Evolutionary conservation across 2,113 vertebrate species (phyloP), one percentile per base, ranked within the genome.

Genomic region (Bubo bubo): DNA sequence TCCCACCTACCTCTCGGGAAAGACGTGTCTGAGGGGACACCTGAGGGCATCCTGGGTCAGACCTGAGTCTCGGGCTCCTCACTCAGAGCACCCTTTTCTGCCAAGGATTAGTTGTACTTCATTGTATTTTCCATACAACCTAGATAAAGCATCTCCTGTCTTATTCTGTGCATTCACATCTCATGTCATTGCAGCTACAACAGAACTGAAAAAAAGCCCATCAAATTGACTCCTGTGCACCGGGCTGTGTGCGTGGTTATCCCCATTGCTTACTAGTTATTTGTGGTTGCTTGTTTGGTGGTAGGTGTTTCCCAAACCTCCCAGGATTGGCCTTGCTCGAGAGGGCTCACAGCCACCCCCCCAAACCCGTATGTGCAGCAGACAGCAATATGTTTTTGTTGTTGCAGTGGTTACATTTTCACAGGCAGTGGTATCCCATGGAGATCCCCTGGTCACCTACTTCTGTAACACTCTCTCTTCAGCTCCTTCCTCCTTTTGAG

Each of bases 131-230:
- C 74, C 2, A 0, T 56, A 39, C 62, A 91, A 72, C 37, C 47
- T 85, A 50, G 74, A 55, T 81, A 60, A 82, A 92, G 56, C 58
- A 41, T 93, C 74, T 97, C 95, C 71, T 93, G 16, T 77, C 79
- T 66, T 88, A 41, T 93, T 88, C 86, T 86, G 92, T 93, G 85
- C 88, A 59, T 92, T 97, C 72, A 52, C 68, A 91, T 95, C 95
- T 95, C 86, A 35, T 71, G 63, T 89, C 88, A 50, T 45, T 94
- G 60, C 86, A 92, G 73, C 88, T 92, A 64, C 73, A 79, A 94
- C 86, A 91, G 68, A 88, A 92, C 80, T 60, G 16, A 18, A 28
- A 79, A 95, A 77, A 92, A 47, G 37, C 60, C 68, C 3, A 5
- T 92, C 76, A 49, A 0, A 56, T 10, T 89, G 83, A 70, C 86